Evolutionary conservation across 2,888 invertebrate genomes (phyloP), one percentile per base, ranked within the genome.

Genomic region (Choreutis nemorana): DNA sequence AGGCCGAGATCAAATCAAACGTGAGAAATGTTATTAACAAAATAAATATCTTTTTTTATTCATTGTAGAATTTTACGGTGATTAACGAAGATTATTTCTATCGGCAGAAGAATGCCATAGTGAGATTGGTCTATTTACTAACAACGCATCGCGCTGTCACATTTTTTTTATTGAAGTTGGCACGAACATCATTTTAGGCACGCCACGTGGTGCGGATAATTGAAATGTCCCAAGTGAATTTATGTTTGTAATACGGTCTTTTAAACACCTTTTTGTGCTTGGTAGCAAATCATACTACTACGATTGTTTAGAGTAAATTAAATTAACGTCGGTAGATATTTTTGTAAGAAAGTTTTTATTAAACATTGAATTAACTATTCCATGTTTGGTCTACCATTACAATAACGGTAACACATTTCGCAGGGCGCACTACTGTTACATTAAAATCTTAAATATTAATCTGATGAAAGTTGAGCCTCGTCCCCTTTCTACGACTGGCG

Each of bases 211-310:
- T 57, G 55, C 59, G 56, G 63, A 65, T 75, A 77, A 77, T 77
- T 75, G 75, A 77, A 75, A 75, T 68, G 78, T 75, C 77, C 67
- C 72, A 71, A 66, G 53, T 58, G 56, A 65, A 75, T 77, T 73
- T 72, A 75, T 77, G 67, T 59, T 59, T 63, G 61, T 63, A 60
- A 57, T 55, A 45, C 51, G 10, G 14, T 27, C 28, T 22, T 28
- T 30, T 13, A 14, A 27, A 12, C 9, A 11, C 13, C 8, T 11
- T 23, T 7, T 23, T 11, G 23, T 12, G 11, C 23, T 11, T 11
- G 23, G n/a, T n/a, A n/a, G n/a, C n/a, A n/a, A n/a, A n/a, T n/a
- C 5, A 18, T 18, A 6, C 18, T 18, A 6, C 8, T 6, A 18
- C 5, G 18, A 18, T 18, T 18, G 4, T 18, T 5, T 18, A 8